Percentiles rank a stretch among this genome's conserved stretches.
These are phyloP conservation scores for Hyperoplus immaculatus DNA, from an alignment of 2,797 vertebrate species.

Conservation along the genomic window DNA sequence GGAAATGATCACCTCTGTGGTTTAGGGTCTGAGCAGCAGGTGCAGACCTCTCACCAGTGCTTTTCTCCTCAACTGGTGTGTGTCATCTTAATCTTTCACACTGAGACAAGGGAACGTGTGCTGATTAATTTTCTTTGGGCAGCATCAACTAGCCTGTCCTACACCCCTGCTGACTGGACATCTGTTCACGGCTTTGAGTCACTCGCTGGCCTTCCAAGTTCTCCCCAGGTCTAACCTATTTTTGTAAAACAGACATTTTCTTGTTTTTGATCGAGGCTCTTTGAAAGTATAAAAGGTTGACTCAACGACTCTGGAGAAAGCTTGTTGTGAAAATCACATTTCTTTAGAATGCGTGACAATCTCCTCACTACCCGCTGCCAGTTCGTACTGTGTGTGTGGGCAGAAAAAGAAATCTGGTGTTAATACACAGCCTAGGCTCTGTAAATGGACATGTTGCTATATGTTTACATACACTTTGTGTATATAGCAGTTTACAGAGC, in stretches of 20 bases:
- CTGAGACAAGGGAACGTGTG: constrained; percentile 16
- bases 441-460: too few relatives aligned
- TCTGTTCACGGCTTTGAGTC: constrained; percentile 63
- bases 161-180: constrained; percentile 66
- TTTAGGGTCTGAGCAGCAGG: constrained; percentile 47
- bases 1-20: constrained; percentile 22
- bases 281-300: background rate
- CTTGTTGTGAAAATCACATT: too few relatives aligned
- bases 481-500: too few relatives aligned
- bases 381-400: too few relatives aligned
- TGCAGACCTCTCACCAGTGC: constrained; percentile 27
- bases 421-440: too few relatives aligned
- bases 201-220: constrained; percentile 42
- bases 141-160: background rate
- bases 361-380: too few relatives aligned
- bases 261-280: constrained; percentile 2
- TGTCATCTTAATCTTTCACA: constrained; percentile 20
- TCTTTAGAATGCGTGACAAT: too few relatives aligned
- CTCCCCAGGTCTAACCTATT: constrained; percentile 40
- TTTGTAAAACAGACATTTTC: constrained; percentile 5
- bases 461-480: too few relatives aligned
- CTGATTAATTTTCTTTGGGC: constrained; percentile 28
- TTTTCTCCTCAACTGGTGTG: constrained; percentile 19
- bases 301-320: too few relatives aligned
- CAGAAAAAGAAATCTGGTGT: too few relatives aligned